These are phyloP conservation scores for Vanessa cardui DNA, from an alignment of 2,888 invertebrate genomes.

Conservation along the genomic window DNA sequence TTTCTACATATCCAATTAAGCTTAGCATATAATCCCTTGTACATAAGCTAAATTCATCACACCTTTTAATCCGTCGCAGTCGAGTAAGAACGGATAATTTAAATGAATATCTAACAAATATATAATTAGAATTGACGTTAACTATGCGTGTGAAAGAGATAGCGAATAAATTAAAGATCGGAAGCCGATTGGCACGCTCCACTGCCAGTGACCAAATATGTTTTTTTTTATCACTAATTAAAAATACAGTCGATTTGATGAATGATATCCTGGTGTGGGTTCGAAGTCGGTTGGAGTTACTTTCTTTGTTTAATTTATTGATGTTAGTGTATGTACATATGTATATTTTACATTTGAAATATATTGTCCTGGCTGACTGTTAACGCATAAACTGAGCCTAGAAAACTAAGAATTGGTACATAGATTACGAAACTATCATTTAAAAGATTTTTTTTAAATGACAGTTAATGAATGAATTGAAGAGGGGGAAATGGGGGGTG, in stretches of 20 bases:
- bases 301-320: slow-evolving; percentile 13
- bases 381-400: too few species aligned
- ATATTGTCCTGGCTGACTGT: neutral
- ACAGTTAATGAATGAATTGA: too few species aligned
- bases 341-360: neutral
- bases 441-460: too few species aligned
- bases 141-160: slow-evolving; percentile 50
- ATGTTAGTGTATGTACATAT: neutral
- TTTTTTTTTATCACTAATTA: slow-evolving; percentile 72
- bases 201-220: slow-evolving; percentile 75
- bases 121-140: slow-evolving; percentile 8
- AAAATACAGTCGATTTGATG: slow-evolving; percentile 54
- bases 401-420: neutral
- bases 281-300: slow-evolving; percentile 16
- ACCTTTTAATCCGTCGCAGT: neutral
- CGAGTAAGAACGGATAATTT: neutral
- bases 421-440: too few species aligned
- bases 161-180: slow-evolving; percentile 59
- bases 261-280: slow-evolving; percentile 31
- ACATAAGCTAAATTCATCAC: neutral
- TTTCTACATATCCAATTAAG: too few species aligned
- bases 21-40: too few species aligned
- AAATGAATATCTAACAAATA: slow-evolving; percentile 3
- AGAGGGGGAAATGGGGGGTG: neutral
- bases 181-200: slow-evolving; percentile 78